Evolutionary conservation across 2,888 invertebrate species (phyloP).

Genomic region (Phortica okadai): DNA sequence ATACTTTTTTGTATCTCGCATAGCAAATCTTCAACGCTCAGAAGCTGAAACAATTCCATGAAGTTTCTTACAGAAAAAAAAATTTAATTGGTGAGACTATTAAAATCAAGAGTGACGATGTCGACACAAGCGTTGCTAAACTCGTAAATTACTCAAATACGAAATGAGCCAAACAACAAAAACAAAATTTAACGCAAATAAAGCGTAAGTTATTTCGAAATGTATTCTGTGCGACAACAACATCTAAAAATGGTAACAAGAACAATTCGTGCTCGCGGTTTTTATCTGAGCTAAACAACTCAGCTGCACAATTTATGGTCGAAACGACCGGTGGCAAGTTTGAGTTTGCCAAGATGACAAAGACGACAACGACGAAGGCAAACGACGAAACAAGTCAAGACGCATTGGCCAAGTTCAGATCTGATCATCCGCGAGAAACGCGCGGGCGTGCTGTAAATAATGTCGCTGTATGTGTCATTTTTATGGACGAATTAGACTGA

Average conservation of each 20-base stretch:
- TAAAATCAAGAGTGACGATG: conserved; percentile 5
- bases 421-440: not conserved
- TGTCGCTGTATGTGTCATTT: not conserved
- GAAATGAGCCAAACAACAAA: not conserved
- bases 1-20: not conserved
- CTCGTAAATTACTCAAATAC: conserved; percentile 7
- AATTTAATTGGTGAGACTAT: conserved; percentile 3
- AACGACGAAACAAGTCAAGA: not conserved
- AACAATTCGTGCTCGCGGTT: not conserved
- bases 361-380: not conserved
- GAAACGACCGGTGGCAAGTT: not conserved
- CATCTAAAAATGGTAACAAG: conserved; percentile 28
- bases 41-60: not conserved
- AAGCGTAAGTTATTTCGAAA: conserved; percentile 1
- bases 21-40: not conserved
- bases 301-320: not conserved
- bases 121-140: not conserved
- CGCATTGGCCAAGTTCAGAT: not conserved
- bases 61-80: not conserved
- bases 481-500: not conserved
- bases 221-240: not conserved
- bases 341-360: not conserved
- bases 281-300: not conserved
- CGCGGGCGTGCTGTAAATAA: not conserved
- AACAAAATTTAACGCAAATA: not conserved